Evolutionary conservation across 2,113 vertebrate genomes (phyloP).

Genomic region (Diadophis punctatus): DNA sequence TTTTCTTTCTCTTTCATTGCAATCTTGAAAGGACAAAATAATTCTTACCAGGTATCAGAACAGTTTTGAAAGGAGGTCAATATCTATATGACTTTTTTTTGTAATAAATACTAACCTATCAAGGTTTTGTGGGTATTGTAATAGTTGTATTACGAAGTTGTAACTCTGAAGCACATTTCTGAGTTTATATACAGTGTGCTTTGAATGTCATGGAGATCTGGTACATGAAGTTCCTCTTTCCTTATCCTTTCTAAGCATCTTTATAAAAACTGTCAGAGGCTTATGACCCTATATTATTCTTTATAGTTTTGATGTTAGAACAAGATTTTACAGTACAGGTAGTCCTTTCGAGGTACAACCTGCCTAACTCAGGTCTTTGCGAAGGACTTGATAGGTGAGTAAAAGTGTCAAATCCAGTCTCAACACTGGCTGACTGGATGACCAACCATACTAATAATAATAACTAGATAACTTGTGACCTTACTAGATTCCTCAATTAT

Average conservation of each 20-base stretch:
- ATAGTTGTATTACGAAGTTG: background rate
- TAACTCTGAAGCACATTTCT: background rate
- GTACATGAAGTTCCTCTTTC: background rate
- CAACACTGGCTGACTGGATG: background rate
- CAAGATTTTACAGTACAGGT: background rate
- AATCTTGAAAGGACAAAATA: background rate
- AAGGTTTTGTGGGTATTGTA: background rate
- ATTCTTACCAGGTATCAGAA: background rate
- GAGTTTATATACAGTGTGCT: background rate
- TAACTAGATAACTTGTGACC: too few species aligned
- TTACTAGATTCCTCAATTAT: too few species aligned
- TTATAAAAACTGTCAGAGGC: background rate
- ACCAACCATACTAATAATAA: background rate
- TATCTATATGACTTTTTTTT: background rate
- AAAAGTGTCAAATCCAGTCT: background rate
- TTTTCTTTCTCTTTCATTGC: background rate
- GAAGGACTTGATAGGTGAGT: background rate
- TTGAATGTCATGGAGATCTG: background rate
- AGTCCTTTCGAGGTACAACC: background rate
- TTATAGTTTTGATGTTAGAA: background rate
- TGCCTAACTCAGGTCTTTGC: background rate
- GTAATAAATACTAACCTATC: background rate
- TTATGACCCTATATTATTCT: background rate
- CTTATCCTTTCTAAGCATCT: background rate
- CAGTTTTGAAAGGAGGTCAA: background rate